phyloP scores from a whole-genome alignment of 2,888 invertebrate genomes.

The Thereva unica region DNA sequence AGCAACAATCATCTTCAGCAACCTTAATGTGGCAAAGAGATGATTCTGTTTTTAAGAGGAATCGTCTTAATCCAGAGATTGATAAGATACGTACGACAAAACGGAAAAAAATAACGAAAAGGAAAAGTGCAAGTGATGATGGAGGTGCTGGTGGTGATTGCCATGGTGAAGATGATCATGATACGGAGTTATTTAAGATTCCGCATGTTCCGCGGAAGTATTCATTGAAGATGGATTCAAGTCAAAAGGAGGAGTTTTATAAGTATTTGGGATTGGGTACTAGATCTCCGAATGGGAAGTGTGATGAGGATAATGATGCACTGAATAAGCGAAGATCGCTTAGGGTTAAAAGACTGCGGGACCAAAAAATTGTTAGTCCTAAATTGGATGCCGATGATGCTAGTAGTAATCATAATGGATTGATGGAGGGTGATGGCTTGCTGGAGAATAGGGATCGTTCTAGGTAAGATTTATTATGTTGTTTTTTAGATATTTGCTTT shows the following conservation, averaged over 20 bases:
- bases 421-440: no score
- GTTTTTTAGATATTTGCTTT: no score
- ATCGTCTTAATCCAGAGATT: slow-evolving; percentile 47
- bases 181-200: slow-evolving; percentile 20
- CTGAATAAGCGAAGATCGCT: slow-evolving; percentile 28
- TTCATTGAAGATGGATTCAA: slow-evolving; percentile 21
- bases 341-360: slow-evolving; percentile 14
- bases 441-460: no score
- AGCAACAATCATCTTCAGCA: slow-evolving; percentile 39
- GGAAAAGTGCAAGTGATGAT: background rate
- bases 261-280: slow-evolving; percentile 55
- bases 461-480: no score
- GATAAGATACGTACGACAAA: slow-evolving; percentile 44
- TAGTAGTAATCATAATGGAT: no score
- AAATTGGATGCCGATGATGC: background rate
- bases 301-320: background rate
- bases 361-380: background rate
- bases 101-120: background rate
- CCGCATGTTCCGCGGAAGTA: slow-evolving; percentile 32
- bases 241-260: slow-evolving; percentile 55
- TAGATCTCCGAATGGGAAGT: slow-evolving; percentile 37
- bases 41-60: slow-evolving; percentile 47
- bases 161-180: background rate
- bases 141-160: background rate
- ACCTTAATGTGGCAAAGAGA: slow-evolving; percentile 44